Conservation (phyloP, 1,140 invertebrate species). For the Zophobas morio region DNA sequence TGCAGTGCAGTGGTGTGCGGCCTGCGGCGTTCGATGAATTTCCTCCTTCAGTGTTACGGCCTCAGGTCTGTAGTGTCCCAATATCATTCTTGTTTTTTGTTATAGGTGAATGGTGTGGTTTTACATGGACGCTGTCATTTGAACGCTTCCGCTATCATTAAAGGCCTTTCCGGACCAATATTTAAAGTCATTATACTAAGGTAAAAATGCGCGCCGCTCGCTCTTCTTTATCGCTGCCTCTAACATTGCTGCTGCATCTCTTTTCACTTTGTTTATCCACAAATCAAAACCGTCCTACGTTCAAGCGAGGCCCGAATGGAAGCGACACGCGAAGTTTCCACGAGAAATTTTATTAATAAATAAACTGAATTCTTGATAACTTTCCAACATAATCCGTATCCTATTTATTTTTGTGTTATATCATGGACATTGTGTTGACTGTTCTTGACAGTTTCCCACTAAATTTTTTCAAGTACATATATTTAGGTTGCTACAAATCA, state of each 20-base stretch:
- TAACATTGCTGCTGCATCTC: not conserved
- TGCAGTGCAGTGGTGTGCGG: conserved; percentile 1
- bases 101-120: conserved; percentile 93
- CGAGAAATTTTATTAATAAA: conserved; percentile 36
- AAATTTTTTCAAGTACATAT: not conserved
- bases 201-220: conserved; percentile 69
- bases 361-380: conserved; percentile 45
- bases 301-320: conserved; percentile 19
- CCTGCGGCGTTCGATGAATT: conserved; percentile 54
- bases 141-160: conserved; percentile 96
- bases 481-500: no score
- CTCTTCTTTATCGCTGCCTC: not conserved
- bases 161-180: conserved; percentile 84
- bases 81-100: conserved; percentile 56
- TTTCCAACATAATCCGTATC: conserved; percentile 22
- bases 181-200: conserved; percentile 92
- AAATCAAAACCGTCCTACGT: conserved; percentile 7
- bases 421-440: conserved; percentile 18
- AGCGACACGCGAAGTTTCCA: conserved; percentile 31
- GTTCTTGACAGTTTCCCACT: not conserved
- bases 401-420: conserved; percentile 24
- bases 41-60: conserved; percentile 55
- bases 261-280: conserved; percentile 9
- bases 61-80: conserved; percentile 24
- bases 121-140: conserved; percentile 95